Evolutionary conservation across 2,888 invertebrate genomes (phyloP).

Genomic region (Dorcus parallelipipedus): DNA sequence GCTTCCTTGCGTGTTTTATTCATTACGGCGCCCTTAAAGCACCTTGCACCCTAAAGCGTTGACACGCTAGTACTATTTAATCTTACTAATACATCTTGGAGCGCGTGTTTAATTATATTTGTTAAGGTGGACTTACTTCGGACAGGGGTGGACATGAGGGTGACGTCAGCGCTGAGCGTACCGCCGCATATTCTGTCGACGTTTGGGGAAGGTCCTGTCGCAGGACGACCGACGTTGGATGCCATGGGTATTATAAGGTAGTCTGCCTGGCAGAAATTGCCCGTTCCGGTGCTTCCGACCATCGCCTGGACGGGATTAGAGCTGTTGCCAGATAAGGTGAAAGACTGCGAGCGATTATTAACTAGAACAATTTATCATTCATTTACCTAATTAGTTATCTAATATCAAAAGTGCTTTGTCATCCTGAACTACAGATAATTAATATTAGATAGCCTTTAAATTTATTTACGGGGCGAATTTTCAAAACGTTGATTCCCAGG

Average conservation of each 20-base stretch:
- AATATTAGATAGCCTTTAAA: too few species aligned
- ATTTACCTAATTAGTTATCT: too few species aligned
- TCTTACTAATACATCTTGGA: too few species aligned
- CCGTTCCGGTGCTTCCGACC: slow-evolving; percentile 64
- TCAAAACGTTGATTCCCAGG: too few species aligned
- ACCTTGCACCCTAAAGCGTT: too few species aligned
- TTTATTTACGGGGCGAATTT: too few species aligned
- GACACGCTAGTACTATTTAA: too few species aligned
- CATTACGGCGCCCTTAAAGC: too few species aligned
- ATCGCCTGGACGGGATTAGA: slow-evolving; percentile 61
- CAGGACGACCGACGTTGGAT: slow-evolving; percentile 60
- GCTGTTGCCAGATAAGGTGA: slow-evolving; percentile 77
- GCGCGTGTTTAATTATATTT: too few species aligned
- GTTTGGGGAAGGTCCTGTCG: slow-evolving; percentile 60
- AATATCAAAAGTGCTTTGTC: too few species aligned
- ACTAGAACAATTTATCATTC: slow-evolving; percentile 46
- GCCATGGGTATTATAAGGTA: slow-evolving; percentile 80
- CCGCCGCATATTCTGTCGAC: slow-evolving; percentile 83
- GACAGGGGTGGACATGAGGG: slow-evolving; percentile 64
- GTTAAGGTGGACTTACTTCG: slow-evolving; percentile 55
- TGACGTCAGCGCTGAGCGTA: slow-evolving; percentile 71
- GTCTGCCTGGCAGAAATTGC: slow-evolving; percentile 71
- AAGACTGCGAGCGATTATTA: slow-evolving; percentile 69
- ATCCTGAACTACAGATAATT: too few species aligned
- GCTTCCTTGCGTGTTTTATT: too few species aligned